Evolutionary conservation across 1,140 invertebrate genomes (phyloP), one percentile per base, ranked within the genome.

Genomic region (Macrostomum lignano): DNA sequence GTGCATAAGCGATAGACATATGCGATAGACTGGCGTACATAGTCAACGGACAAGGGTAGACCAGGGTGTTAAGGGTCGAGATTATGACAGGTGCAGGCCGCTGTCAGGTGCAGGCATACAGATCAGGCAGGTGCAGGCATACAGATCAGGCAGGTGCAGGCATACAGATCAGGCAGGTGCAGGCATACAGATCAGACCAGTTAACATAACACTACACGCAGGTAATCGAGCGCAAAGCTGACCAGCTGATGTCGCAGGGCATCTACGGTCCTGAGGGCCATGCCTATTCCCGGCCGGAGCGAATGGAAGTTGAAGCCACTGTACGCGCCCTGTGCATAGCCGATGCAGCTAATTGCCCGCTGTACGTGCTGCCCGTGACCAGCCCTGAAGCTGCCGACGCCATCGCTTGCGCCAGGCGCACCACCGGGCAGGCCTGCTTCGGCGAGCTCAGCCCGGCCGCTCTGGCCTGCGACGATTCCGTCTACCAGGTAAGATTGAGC

Each of bases 361-460:
- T 93, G 34, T 91, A 91, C 64, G 68, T 94, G 46, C 79, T 88
- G 42, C 81, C 88, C 67, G 75, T 93, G 43, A 93, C 88, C 81
- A 79, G 75, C 45, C 76, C 73, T 60, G 68, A 68, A 43, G 76
- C 82, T n/a, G 74, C 70, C 25, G 65, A 73, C 44, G 67, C 70
- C 28, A 58, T 93, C 39, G 66, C 67, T 10, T 56, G 61, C 31
- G 72, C 73, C 26, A 64, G 75, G 40, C 59, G 62, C 42, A n/a
- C n/a, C n/a, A 56, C 70, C 40, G 72, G 63, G 38, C 60, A 65
- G 41, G 64, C 70, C 25, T 67, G 91, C 19, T 81, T 72, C 60
- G 84, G 81, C 31, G 84, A 94, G 56, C 73, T 81, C 7, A 67
- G 91, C 37, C 81, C 76, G 5, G 78, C 81, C 28, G 71, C 72